Base-by-base conservation (phyloP, 2,888 invertebrate genomes). In the Sarcophaga subvicina region DNA sequence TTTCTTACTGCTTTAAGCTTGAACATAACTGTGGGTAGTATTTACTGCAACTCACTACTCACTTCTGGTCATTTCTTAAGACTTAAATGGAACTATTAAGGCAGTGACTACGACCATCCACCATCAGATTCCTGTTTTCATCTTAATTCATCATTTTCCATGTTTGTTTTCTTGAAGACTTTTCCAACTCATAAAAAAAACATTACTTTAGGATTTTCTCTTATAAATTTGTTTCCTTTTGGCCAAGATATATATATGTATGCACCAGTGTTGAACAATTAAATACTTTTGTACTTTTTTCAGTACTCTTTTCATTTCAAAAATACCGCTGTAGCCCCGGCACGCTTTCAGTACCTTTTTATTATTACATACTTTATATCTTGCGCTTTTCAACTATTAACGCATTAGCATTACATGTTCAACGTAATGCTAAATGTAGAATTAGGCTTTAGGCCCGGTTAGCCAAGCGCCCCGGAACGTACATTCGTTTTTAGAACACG, bases 101-200 rank as follows among this genome's bases (percentile, higher is more conserved):
- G 47, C 64, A 49, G 47, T 47, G n/a, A n/a, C 63, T 37, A 75
- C 47, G 54, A 14, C 12, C 5, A 20, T 20, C 20, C 20, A 54
- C 54, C 54, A 54, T 54, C 5, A 17, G 17, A 81, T 87, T 80
- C 78, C 83, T 22, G 83, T 81, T 86, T 83, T 71, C 45, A 64
- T 78, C 72, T 80, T 77, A 77, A 81, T 37, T 37, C 37, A 37
- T 79, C 80, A 87, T 78, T 87, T 84, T 76, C 59, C 54, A 82
- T 85, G 78, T 77, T 78, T 76, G 76, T 71, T 79, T 83, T 54
- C 63, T 80, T 71, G 45, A 76, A 66, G 25, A 45, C n/a, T 54
- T 54, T 54, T 12, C 70, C 64, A 84, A 80, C 79, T 79, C 73
- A 76, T 80, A 83, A 60, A 11, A 62, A 62, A 77, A 60, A 66